Conservation (phyloP, 2,113 vertebrate species). For the Muscicapa adusta region DNA sequence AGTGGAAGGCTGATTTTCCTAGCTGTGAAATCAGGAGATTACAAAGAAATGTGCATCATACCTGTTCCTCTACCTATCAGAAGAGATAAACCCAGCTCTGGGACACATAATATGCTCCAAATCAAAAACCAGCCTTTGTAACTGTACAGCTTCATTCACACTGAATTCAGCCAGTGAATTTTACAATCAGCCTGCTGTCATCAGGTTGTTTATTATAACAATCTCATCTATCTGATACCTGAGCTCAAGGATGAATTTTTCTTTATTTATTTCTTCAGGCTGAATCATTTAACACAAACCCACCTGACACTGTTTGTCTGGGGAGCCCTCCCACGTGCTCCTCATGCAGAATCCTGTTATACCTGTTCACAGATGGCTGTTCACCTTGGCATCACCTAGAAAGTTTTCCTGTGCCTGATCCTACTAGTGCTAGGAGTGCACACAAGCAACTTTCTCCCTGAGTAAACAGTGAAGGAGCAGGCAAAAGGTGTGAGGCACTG, state of each 20-base stretch:
- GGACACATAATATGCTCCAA: not conserved
- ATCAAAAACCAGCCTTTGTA: not conserved
- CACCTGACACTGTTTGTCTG: not conserved
- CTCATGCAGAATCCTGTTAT: not conserved
- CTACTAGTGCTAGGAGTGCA: not conserved
- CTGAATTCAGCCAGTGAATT: not conserved
- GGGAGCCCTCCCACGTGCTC: not conserved
- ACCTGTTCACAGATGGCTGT: not conserved
- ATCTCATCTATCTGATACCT: not conserved
- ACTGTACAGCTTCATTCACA: not conserved
- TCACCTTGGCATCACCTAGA: not conserved
- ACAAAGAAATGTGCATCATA: not conserved
- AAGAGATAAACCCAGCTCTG: not conserved
- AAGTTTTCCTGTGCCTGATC: not conserved
- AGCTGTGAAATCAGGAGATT: not conserved
- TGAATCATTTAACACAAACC: not conserved
- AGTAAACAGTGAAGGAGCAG: not conserved
- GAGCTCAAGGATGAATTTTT: not conserved
- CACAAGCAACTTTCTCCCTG: not conserved
- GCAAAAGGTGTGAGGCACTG: not conserved
- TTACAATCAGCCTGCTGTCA: not conserved
- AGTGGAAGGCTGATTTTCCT: not conserved
- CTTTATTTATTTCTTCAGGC: not conserved
- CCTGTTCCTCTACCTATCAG: not conserved
- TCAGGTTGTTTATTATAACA: not conserved